Conservation (phyloP, 2,888 invertebrate species). For the Tinea pellionella region DNA sequence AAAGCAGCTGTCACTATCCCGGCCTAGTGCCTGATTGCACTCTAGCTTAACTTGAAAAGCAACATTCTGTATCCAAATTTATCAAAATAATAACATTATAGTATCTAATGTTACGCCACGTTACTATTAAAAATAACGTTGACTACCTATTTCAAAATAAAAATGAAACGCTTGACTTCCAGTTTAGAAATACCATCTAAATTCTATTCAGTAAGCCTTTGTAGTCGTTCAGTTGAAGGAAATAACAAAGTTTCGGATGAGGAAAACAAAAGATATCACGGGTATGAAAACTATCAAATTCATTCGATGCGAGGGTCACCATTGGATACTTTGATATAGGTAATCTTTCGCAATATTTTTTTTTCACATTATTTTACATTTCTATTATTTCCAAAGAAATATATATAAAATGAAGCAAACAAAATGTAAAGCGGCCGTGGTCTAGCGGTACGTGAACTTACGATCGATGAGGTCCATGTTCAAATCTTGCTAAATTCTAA, state of each 20-base stretch:
- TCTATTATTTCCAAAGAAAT: too few species aligned
- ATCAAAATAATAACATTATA: too few species aligned
- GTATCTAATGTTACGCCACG: too few species aligned
- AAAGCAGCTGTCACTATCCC: too few species aligned
- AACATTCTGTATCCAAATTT: too few species aligned
- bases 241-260: constrained; percentile 6
- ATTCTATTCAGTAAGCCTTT: constrained; percentile 11
- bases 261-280: constrained; percentile 10
- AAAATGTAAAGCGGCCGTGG: too few species aligned
- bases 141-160: not conserved
- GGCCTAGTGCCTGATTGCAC: too few species aligned
- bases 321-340: not conserved
- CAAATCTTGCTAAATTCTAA: too few species aligned
- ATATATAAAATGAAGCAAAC: too few species aligned
- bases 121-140: not conserved
- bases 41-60: too few species aligned
- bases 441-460: too few species aligned
- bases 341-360: not conserved
- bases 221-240: constrained; percentile 8
- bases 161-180: not conserved
- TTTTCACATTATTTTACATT: not conserved
- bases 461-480: too few species aligned
- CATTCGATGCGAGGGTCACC: not conserved
- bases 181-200: constrained; percentile 10
- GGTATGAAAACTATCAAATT: constrained; percentile 5